Evolutionary conservation across 2,113 vertebrate genomes (phyloP), one percentile per base, ranked within the genome.

Genomic region (Psammodynastes pulverulentus): DNA sequence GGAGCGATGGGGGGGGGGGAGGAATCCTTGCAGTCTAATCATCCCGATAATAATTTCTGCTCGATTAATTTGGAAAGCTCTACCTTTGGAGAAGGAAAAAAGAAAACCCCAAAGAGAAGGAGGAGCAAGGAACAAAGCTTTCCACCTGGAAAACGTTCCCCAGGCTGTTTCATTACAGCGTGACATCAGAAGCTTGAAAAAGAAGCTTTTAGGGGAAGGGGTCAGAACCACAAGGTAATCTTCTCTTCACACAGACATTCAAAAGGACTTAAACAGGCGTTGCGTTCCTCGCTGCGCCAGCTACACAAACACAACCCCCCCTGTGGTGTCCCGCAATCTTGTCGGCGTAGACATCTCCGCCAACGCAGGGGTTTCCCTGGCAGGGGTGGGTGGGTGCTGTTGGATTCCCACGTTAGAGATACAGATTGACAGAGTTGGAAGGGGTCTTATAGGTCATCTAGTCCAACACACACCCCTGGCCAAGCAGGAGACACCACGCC

Each of bases 201-300:
- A 89, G 89, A 89, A 92, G 92, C 84, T 94, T 96, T 95, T 53
- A 0, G 19, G 53, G 19, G 19, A 21, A 2, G 19, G 53, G 23
- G 7, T n/a, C 1, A 94, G 93, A 92, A 93, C 95, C 87, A 91
- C 93, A 95, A 96, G 93, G 89, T 92, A 95, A 95, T 95, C 87
- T 89, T 92, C 92, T 56, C 95, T 94, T 54, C 39, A 58, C 56
- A 91, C 62, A 91, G 5, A 86, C 85, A n/a, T 86, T 92, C 92
- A 39, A 88, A 92, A 91, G 43, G 34, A 39, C 58, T 91, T 93
- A 2, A 29, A n/a, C 86, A 62, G 34, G 86, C 67, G 0, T 88
- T 23, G 86, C 10, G 6, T 85, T 90, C 56, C 52, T 1, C 21
- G 3, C 13, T 23, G 24, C 26, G 9, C 24, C 1, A 10, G 52